Percentiles rank a stretch among this genome's conserved stretches.
Conservation (phyloP, 2,113 vertebrate genomes). For the Catharus fuscescens region DNA sequence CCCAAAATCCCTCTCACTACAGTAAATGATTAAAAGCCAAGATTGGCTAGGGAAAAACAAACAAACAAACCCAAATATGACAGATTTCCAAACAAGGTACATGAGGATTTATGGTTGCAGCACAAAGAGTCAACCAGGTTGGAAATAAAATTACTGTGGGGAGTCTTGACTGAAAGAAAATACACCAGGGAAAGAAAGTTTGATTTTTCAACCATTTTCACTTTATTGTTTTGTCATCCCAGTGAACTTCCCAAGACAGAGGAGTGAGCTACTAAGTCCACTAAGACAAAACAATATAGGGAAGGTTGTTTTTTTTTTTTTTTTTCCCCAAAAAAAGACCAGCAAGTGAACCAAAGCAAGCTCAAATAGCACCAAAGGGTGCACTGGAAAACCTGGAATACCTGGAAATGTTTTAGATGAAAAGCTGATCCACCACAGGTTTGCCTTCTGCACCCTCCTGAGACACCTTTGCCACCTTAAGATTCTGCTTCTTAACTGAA, state of each 20-base stretch:
- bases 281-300: neutral
- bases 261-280: neutral
- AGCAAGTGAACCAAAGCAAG: neutral
- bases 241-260: neutral
- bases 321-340: neutral
- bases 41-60: neutral
- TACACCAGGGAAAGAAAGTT: neutral
- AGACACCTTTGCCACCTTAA: neutral
- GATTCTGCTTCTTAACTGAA: neutral
- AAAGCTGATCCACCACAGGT: neutral
- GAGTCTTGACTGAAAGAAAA: neutral
- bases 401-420: neutral
- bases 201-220: neutral
- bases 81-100: neutral
- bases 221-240: neutral
- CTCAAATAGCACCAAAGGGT: neutral
- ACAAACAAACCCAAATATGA: accelerated
- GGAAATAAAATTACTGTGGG: neutral
- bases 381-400: neutral
- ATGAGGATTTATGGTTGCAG: neutral
- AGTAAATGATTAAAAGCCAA: neutral
- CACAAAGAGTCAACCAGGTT: neutral
- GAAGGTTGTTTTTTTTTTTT: neutral
- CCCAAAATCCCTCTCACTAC: neutral
- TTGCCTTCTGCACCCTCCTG: neutral